Percentiles rank a stretch among this genome's conserved stretches.
Conservation (phyloP, 2,797 vertebrate species). For the Australoheros facetus region DNA sequence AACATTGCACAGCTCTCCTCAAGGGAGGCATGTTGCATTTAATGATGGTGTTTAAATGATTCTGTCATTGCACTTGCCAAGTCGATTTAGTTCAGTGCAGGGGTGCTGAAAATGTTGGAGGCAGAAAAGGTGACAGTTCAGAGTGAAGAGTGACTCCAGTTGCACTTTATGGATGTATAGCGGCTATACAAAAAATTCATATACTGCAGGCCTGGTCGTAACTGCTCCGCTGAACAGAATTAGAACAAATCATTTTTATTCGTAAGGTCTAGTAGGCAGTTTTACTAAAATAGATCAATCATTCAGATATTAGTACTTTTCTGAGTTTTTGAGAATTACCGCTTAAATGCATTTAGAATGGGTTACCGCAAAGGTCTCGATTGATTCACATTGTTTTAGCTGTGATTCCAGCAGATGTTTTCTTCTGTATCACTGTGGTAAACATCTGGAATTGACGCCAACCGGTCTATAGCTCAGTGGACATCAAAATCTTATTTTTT, state of each 20-base stretch:
- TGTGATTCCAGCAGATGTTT: conserved; percentile 37
- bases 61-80: conserved; percentile 76
- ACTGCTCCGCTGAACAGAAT: conserved; percentile 20
- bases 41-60: conserved; percentile 74
- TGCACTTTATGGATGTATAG: conserved; percentile 44
- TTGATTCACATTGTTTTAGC: not conserved
- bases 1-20: conserved; percentile 68
- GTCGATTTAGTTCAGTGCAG: conserved; percentile 56
- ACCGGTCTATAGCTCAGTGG: conserved; percentile 6
- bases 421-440: conserved; percentile 26
- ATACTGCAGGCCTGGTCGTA: not conserved
- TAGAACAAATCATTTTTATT: not conserved
- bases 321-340: not conserved
- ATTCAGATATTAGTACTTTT: not conserved
- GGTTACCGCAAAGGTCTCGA: not conserved
- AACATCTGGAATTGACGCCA: conserved; percentile 55
- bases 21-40: conserved; percentile 69
- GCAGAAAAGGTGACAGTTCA: conserved; percentile 43
- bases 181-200: conserved; percentile 14
- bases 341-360: not conserved
- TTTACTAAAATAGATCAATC: not conserved
- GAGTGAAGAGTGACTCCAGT: conserved; percentile 36
- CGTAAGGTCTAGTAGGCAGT: not conserved
- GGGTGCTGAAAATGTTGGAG: conserved; percentile 36
- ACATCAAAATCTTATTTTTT: conserved; percentile 3